phyloP scores from a whole-genome alignment of 2,113 vertebrate species.

The Neodon shergylaensis region DNA sequence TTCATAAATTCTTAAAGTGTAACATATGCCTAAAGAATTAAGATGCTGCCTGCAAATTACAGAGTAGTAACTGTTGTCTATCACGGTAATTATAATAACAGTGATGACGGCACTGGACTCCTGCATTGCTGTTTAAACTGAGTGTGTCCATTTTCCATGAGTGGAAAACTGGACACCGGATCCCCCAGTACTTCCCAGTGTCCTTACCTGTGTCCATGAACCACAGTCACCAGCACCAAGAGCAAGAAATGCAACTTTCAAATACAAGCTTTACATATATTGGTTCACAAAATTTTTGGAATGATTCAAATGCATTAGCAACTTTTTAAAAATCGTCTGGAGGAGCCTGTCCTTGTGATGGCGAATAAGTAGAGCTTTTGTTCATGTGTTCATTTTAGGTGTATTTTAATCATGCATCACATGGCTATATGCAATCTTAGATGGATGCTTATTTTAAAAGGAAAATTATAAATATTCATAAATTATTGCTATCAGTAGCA shows the following conservation, averaged over 20 bases:
- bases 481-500: background rate
- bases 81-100: background rate
- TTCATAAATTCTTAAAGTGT: background rate
- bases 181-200: background rate
- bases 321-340: background rate
- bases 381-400: background rate
- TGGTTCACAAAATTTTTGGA: background rate
- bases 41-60: background rate
- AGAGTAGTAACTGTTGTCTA: background rate
- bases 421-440: background rate
- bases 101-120: background rate
- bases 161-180: background rate
- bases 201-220: background rate
- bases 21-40: background rate
- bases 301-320: background rate
- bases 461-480: background rate
- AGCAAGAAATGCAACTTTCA: background rate
- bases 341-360: background rate
- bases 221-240: background rate
- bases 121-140: background rate
- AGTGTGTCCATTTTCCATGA: background rate
- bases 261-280: background rate
- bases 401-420: background rate
- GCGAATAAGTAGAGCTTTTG: background rate
- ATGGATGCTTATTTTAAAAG: background rate